Base-by-base conservation (phyloP, 2,888 invertebrate species). In the Baronia brevicornis region DNA sequence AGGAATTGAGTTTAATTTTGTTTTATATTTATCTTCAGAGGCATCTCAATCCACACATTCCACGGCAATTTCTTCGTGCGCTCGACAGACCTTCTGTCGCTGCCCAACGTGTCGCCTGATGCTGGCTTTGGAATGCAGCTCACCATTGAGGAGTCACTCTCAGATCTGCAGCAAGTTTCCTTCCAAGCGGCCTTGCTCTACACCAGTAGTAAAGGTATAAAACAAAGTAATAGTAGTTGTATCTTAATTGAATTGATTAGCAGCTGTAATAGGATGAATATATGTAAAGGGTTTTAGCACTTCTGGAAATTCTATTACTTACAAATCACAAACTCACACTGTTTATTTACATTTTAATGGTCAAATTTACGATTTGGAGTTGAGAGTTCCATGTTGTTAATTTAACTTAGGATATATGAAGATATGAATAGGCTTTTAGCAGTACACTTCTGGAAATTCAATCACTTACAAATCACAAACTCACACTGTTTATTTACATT, bases 31-130 rank as follows among this genome's bases (percentile, higher is more conserved):
- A 18, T 21, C 32, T 28, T 2, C 65, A 88, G 92, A 60, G 98
- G 98, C 7, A 85, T 99, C 35, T 88, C 95, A 12, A 95, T 99
- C 54, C 97, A 98, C 78, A 96, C 97, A 60, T 99, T 99, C 90
- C 98, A 98, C 82, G 99, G 99, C 20, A 98, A 98, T 80, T 98
- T 98, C 88, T 99, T 99, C 79, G 98, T 99, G 28, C 89, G 99
- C 2, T 98, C 98, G 0, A 97, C 98, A 2, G 98, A 99, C 84
- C 86, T 99, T 33, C 84, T 99, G 35, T 96, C 97, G 5, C 79
- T 99, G 50, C 98, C 99, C 19, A 98, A 98, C 84, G 93, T 98
- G 37, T 98, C 97, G 63, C 98, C 99, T 0, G 99, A 99, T 78
- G 93, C 97, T 3, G 98, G 96, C 8, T 98, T 97, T 72, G 98